A percentile compares a stretch with the other conserved stretches of the same genome.
These are phyloP conservation scores for Eristalinus aeneus DNA, from an alignment of 2,888 invertebrate genomes.

Conservation along the genomic window DNA sequence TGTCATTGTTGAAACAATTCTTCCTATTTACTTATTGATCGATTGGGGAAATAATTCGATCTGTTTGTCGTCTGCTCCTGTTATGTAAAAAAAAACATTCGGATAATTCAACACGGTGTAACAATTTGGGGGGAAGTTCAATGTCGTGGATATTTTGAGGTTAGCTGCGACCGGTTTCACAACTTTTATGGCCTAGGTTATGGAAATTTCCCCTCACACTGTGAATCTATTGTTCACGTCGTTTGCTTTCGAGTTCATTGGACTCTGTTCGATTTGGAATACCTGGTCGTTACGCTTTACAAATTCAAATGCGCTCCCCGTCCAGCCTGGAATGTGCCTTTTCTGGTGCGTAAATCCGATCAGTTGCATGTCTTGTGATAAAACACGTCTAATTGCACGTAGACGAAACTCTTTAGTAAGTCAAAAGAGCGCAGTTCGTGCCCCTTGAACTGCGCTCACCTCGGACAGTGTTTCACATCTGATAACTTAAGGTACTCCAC, in stretches of 20 bases:
- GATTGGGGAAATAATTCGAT: constrained; percentile 4
- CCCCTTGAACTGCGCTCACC: background rate
- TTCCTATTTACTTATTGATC: constrained; percentile 6
- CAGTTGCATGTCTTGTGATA: background rate
- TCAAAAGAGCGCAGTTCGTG: background rate
- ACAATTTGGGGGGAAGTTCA: background rate
- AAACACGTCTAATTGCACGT: background rate
- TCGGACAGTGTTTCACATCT: background rate
- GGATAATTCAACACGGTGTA: background rate
- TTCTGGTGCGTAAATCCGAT: background rate
- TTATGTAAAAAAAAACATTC: background rate
- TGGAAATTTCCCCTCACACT: background rate
- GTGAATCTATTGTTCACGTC: background rate
- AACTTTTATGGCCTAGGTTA: background rate
- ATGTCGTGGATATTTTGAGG: background rate
- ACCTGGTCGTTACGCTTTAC: background rate
- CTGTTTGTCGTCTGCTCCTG: background rate
- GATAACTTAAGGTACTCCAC: background rate
- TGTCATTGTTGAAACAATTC: constrained; percentile 4
- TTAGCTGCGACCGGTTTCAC: background rate
- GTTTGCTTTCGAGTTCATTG: background rate
- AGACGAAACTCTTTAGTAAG: background rate
- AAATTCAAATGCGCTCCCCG: background rate
- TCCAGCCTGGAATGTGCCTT: background rate
- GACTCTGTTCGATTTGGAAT: background rate